Conservation (phyloP, 2,888 invertebrate species). For the Sarcophaga caerulescens region DNA sequence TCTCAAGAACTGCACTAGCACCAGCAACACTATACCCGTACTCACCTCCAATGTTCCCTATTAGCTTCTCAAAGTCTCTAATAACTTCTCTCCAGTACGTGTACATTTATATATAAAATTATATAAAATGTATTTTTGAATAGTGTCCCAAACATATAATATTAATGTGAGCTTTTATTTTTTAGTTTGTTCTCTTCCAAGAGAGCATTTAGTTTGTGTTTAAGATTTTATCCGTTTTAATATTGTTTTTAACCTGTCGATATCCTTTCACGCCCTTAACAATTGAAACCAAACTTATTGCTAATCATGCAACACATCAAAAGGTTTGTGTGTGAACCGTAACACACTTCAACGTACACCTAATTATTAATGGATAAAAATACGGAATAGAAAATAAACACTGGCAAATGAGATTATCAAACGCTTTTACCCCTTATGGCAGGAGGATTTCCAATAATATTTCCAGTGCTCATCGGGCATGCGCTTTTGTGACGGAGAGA, state of each 20-base stretch:
- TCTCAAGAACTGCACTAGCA: constrained; percentile 77
- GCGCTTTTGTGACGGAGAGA: constrained; percentile 14
- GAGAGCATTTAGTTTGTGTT: constrained; percentile 1
- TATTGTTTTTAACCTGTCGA: constrained; percentile 6
- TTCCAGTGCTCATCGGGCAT: constrained; percentile 58
- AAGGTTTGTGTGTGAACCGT: neutral
- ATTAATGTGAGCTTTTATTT: neutral
- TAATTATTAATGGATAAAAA: constrained; percentile 63
- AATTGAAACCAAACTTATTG: constrained; percentile 12
- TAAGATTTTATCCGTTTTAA: constrained; percentile 6
- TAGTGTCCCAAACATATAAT: constrained; percentile 44
- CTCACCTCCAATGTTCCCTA: too few relatives aligned
- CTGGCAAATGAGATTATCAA: constrained; percentile 15
- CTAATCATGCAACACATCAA: constrained; percentile 42
- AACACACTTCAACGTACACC: neutral
- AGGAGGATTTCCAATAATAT: constrained; percentile 19
- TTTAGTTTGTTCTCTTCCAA: neutral
- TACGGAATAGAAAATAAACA: constrained; percentile 10
- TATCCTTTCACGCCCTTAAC: constrained; percentile 49
- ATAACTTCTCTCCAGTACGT: constrained; percentile 10
- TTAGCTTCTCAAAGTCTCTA: neutral
- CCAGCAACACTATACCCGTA: constrained; percentile 18
- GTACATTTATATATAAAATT: constrained; percentile 31
- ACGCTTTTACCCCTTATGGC: constrained; percentile 33
- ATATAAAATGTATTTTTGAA: constrained; percentile 22